Percentiles rank a stretch among this genome's conserved stretches.
Evolutionary conservation across 53 echinoderm and acorn worm species (phyloP).

Genomic region (Crossaster papposus): DNA sequence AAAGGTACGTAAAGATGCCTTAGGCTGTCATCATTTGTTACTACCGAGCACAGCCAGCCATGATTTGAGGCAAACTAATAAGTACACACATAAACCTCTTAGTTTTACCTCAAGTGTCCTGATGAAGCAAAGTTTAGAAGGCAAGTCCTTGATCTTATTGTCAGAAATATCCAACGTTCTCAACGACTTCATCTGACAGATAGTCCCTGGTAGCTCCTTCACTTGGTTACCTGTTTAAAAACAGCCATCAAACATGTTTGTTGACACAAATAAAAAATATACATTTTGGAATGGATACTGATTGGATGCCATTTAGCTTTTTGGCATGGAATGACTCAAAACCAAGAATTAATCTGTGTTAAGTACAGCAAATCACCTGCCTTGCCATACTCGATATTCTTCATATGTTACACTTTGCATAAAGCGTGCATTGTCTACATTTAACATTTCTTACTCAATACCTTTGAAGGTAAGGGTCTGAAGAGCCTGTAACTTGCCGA

Average conservation of each 20-base stretch:
- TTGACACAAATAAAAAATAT: neutral
- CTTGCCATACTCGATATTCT: too few relatives aligned
- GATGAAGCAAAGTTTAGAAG: slow-evolving; percentile 71
- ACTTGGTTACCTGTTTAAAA: slow-evolving; percentile 67
- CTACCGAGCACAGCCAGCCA: too few relatives aligned
- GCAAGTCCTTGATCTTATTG: slow-evolving; percentile 75
- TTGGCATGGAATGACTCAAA: too few relatives aligned
- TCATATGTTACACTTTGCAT: too few relatives aligned
- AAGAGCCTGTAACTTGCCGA: slow-evolving; percentile 76
- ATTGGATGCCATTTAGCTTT: too few relatives aligned
- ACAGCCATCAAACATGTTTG: neutral
- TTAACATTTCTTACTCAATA: neutral
- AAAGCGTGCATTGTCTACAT: neutral
- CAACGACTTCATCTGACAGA: slow-evolving; percentile 74
- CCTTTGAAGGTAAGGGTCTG: slow-evolving; percentile 83
- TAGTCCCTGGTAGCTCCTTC: slow-evolving; percentile 71
- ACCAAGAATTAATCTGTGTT: too few relatives aligned
- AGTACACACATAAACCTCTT: neutral
- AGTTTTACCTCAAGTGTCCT: slow-evolving; percentile 84
- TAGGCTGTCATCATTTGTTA: too few relatives aligned
- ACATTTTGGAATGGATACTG: too few relatives aligned
- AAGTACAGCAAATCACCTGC: too few relatives aligned
- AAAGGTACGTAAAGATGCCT: too few relatives aligned
- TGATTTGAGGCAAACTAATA: neutral
- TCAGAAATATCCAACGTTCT: slow-evolving; percentile 70